Base-by-base conservation (phyloP, 1,140 invertebrate species). In the Bombus superbus region DNA sequence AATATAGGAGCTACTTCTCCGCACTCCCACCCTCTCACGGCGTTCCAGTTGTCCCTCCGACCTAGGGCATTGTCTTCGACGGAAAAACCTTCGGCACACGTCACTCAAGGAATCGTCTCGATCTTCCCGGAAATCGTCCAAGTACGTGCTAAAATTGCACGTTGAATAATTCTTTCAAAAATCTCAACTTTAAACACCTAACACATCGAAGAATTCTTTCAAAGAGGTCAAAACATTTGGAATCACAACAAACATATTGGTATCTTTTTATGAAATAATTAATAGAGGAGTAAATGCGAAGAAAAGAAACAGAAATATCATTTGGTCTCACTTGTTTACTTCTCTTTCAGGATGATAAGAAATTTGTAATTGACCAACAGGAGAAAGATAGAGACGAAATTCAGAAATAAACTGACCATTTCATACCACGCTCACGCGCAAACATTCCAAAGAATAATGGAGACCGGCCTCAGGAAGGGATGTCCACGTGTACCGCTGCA, bases 1-100 rank as follows among this genome's bases (percentile, higher is more conserved):
- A 94, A 95, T 95, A 94, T 94, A 94, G 79, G 85, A 88, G 92
- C 91, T 89, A 87, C 86, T 89, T 81, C 69, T 68, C 85, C 88
- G 86, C 89, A 86, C 93, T 93, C 92, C 93, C 93, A 92, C 92
- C 92, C 89, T 88, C 88, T 90, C 88, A 92, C 89, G 86, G 83
- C 90, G 87, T 88, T 88, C 83, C 85, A 91, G 86, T 91, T 92
- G 86, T 92, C 89, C 91, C 90, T 88, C 90, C 81, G 79, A 81
- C 68, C 76, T 76, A 69, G 81, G 78, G 44, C 89, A 90, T 85
- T 89, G 85, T 91, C 86, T 87, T 86, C 75, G 83, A 66, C 73
- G 87, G 81, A 73, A 42, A 69, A 81, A 74, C 74, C 87, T 88
- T 88, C 89, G 42, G 13, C 42, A 86, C 74, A 59, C 81, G 40